phyloP scores from a whole-genome alignment of 2,113 vertebrate species.

The Zosterops lateralis region DNA sequence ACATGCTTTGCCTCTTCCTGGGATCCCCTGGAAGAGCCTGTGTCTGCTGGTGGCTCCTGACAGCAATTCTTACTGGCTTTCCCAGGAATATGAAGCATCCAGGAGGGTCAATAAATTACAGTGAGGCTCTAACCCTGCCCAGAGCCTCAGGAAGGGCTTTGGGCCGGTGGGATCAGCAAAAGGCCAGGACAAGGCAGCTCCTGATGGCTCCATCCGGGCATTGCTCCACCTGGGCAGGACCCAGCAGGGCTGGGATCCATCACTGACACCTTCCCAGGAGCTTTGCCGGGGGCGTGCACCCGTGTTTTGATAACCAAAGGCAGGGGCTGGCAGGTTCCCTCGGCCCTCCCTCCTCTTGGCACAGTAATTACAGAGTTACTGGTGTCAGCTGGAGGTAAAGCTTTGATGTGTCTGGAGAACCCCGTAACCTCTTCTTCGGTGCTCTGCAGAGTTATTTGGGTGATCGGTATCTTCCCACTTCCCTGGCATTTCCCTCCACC shows the following conservation, averaged over 20 bases:
- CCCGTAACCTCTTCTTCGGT: not conserved
- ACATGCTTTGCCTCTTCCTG: fast-evolving
- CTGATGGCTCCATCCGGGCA: not conserved
- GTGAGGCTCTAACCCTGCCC: not conserved
- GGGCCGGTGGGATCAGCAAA: not conserved
- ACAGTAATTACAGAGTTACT: not conserved
- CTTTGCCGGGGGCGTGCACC: not conserved
- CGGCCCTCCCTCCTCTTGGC: not conserved
- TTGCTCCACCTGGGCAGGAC: constrained; percentile 7
- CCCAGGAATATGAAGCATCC: not conserved
- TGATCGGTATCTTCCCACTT: not conserved
- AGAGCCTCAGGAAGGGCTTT: not conserved
- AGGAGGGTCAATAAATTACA: not conserved
- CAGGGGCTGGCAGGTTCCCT: constrained; percentile 26
- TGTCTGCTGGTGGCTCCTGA: not conserved
- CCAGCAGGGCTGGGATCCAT: constrained; percentile 1
- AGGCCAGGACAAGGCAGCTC: not conserved
- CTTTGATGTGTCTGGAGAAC: constrained; percentile 46
- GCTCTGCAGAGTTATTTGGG: not conserved
- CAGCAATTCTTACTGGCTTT: fast-evolving
- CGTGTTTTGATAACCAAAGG: not conserved
- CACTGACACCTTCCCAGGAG: not conserved
- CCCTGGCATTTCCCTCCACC: not conserved
- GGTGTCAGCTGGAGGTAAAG: constrained; percentile 45
- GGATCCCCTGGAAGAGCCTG: not conserved